Percentiles rank a stretch among this genome's conserved stretches.
Evolutionary conservation across 2,888 invertebrate species (phyloP).

Genomic region (Cheilosia soror): DNA sequence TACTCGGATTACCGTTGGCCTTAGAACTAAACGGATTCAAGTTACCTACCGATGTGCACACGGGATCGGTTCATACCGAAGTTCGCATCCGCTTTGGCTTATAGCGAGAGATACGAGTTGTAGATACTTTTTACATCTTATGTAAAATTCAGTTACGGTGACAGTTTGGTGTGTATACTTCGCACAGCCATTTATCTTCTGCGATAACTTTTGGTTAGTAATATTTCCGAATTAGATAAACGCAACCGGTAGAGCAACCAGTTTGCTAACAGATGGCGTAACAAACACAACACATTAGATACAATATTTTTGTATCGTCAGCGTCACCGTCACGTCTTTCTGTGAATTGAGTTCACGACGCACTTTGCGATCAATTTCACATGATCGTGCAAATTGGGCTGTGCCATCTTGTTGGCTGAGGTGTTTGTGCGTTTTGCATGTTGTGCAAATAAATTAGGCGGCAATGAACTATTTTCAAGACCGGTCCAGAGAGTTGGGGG

Average conservation of each 20-base stretch:
- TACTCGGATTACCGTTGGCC: slow-evolving; percentile 37
- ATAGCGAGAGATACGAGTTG: neutral
- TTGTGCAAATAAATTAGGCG: slow-evolving; percentile 24
- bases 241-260: slow-evolving; percentile 33
- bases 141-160: slow-evolving; percentile 52
- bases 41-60: slow-evolving; percentile 21
- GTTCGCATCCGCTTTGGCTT: slow-evolving; percentile 18
- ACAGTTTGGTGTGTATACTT: neutral
- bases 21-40: slow-evolving; percentile 32
- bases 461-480: slow-evolving; percentile 65
- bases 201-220: slow-evolving; percentile 30
- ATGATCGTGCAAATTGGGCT: slow-evolving; percentile 51
- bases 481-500: slow-evolving; percentile 40
- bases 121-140: slow-evolving; percentile 19
- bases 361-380: slow-evolving; percentile 42
- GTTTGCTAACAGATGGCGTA: slow-evolving; percentile 60
- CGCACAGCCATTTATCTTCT: slow-evolving; percentile 17
- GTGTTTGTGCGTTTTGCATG: neutral
- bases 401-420: neutral
- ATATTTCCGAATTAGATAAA: slow-evolving; percentile 70
- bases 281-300: neutral
- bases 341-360: slow-evolving; percentile 22
- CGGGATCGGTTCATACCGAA: slow-evolving; percentile 46
- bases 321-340: neutral
- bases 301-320: neutral